Evolutionary conservation across 2,888 invertebrate species (phyloP), one percentile per base, ranked within the genome.

Genomic region (Carpatolechia fugitivella): DNA sequence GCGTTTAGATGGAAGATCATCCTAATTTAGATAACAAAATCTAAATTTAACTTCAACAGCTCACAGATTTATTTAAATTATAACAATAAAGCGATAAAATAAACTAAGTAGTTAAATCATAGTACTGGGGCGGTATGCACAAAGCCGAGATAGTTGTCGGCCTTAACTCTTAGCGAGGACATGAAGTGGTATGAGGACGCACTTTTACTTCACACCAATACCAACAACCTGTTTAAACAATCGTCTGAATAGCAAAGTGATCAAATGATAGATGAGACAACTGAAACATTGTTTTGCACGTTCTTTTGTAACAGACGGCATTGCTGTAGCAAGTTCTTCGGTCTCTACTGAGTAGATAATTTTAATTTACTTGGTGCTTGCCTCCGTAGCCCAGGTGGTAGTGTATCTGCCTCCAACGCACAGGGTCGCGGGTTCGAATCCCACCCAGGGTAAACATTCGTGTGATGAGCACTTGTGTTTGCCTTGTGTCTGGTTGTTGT

Each of bases 91-190:
- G 8, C 14, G n/a, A 6, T 31, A 8, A 10, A n/a, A 47, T 14
- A 30, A 31, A 16, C 47, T 7, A 38, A 38, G 38, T 44, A 38
- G 38, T 44, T 38, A 24, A 18, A 18, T 47, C 47, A 47, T 47
- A 49, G 49, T 3, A 38, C 31, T 52, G 10, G 52, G 24, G 29
- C 35, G 56, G 56, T 46, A 57, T 57, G 56, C 52, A 73, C 68
- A 74, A 69, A 75, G 64, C 60, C 59, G 68, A 66, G 87, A 88
- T 88, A 82, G 88, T 86, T 80, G 88, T 83, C 67, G 82, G 75
- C 88, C 88, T 88, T 76, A 82, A 69, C 76, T 72, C 70, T 54
- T 60, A 59, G 68, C 85, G 83, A 87, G 87, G 87, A 74, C 85
- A 76, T 63, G 70, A 64, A 71, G 69, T 65, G 60, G 64, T 60